A percentile compares a stretch with the other conserved stretches of the same genome.
phyloP scores from a whole-genome alignment of 2,888 invertebrate genomes.

The Acronicta psi region DNA sequence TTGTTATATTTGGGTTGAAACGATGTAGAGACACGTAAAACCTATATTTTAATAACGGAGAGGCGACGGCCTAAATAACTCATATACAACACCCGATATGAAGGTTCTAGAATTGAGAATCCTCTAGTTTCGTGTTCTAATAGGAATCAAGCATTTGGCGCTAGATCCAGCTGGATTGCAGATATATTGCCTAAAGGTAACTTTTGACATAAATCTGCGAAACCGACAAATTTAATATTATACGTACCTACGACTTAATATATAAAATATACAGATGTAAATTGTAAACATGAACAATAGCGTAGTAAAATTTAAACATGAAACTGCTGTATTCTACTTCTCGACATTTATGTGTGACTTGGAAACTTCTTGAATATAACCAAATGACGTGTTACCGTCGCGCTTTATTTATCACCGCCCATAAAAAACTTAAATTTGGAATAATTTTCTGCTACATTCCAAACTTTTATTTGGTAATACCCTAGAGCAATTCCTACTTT shows the following conservation, averaged over 20 bases:
- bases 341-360: slow-evolving; percentile 18
- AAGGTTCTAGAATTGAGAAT: slow-evolving; percentile 32
- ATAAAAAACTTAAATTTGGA: slow-evolving; percentile 69
- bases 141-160: slow-evolving; percentile 24
- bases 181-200: too few species aligned
- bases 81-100: slow-evolving; percentile 22
- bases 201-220: slow-evolving; percentile 4
- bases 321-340: slow-evolving; percentile 21
- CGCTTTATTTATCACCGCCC: slow-evolving; percentile 62
- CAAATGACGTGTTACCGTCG: slow-evolving; percentile 54
- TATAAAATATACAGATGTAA: too few species aligned
- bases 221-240: too few species aligned
- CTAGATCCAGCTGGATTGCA: too few species aligned
- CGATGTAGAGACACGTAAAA: slow-evolving; percentile 12
- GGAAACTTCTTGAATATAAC: slow-evolving; percentile 55
- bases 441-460: slow-evolving; percentile 77
- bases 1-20: slow-evolving; percentile 14
- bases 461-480: slow-evolving; percentile 86
- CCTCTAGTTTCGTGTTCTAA: slow-evolving; percentile 37
- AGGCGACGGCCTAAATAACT: slow-evolving; percentile 25
- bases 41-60: slow-evolving; percentile 21
- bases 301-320: slow-evolving; percentile 20
- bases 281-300: background rate
- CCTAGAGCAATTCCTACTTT: slow-evolving; percentile 86
- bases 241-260: too few species aligned